A percentile compares a stretch with the other conserved stretches of the same genome.
Evolutionary conservation across 2,113 vertebrate species (phyloP).

Genomic region (Mus pahari): DNA sequence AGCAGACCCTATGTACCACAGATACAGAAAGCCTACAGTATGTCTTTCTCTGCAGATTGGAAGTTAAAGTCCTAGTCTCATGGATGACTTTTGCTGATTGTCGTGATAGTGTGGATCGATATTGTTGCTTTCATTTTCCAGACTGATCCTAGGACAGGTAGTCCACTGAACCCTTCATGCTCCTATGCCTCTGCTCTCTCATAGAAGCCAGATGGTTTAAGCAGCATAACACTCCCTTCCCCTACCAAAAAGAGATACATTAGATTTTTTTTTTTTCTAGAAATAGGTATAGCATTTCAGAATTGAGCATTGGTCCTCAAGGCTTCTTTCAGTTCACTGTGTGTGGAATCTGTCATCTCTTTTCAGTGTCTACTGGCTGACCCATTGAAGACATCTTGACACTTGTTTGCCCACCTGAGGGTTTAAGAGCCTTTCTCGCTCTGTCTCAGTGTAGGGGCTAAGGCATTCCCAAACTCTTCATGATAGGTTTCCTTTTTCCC

Average conservation of each 20-base stretch:
- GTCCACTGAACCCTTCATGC: neutral
- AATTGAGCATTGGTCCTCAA: slow-evolving; percentile 49
- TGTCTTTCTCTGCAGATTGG: slow-evolving; percentile 54
- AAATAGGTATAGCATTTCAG: slow-evolving; percentile 7
- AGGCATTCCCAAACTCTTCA: neutral
- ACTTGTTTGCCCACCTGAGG: slow-evolving; percentile 46
- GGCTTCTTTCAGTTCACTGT: slow-evolving; percentile 43
- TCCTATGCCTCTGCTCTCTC: neutral
- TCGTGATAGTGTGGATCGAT: slow-evolving; percentile 1
- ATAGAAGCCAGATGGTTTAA: slow-evolving; percentile 21
- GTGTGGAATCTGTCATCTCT: slow-evolving; percentile 50
- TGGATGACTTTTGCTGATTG: neutral
- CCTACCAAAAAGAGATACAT: slow-evolving; percentile 35
- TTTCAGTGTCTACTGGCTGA: slow-evolving; percentile 49
- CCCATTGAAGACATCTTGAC: slow-evolving; percentile 50
- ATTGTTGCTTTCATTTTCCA: neutral
- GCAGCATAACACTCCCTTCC: neutral
- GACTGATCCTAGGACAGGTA: slow-evolving; percentile 4
- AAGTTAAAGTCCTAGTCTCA: neutral
- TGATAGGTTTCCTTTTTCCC: slow-evolving; percentile 19
- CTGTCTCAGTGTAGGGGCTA: slow-evolving; percentile 53
- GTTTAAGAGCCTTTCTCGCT: slow-evolving; percentile 51
- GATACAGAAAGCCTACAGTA: neutral
- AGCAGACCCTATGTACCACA: neutral
- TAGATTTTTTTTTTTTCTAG: neutral